Conservation (phyloP, 1,140 invertebrate species). For the Amphibalanus amphitrite region DNA sequence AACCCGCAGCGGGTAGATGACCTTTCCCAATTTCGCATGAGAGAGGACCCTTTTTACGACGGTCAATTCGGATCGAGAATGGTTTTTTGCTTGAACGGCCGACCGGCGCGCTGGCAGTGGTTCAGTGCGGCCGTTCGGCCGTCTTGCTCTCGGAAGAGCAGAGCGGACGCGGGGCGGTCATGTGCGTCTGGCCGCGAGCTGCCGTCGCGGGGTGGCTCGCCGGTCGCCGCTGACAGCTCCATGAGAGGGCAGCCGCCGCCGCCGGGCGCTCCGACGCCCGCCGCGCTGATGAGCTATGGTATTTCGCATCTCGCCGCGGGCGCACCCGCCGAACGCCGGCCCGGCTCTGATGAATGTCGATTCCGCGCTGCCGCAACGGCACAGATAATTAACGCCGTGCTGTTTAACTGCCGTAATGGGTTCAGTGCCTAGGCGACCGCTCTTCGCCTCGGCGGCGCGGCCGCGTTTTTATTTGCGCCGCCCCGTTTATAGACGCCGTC, state of each 20-base stretch:
- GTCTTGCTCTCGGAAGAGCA: no score
- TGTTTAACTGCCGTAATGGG: background rate
- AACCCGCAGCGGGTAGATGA: background rate
- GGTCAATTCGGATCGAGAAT: background rate
- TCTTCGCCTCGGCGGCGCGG: no score
- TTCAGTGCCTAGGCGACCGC: background rate
- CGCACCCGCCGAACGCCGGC: no score
- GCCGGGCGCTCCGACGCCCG: background rate
- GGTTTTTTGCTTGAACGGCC: background rate
- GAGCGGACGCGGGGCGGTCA: background rate
- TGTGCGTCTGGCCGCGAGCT: background rate
- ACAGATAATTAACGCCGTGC: background rate
- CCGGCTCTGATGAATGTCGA: background rate
- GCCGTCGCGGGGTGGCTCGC: no score
- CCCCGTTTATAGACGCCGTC: no score
- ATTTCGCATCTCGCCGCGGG: background rate
- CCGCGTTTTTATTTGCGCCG: no score
- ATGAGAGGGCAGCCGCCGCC: background rate
- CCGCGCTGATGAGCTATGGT: background rate
- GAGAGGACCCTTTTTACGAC: slow-evolving; percentile 1
- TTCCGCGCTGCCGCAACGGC: background rate
- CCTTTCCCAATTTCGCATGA: slow-evolving; percentile 1
- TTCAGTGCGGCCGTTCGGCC: background rate
- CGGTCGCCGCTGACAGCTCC: background rate
- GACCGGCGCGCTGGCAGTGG: background rate